Conservation (phyloP, 2,888 invertebrate genomes). For the Rhingia campestris region DNA sequence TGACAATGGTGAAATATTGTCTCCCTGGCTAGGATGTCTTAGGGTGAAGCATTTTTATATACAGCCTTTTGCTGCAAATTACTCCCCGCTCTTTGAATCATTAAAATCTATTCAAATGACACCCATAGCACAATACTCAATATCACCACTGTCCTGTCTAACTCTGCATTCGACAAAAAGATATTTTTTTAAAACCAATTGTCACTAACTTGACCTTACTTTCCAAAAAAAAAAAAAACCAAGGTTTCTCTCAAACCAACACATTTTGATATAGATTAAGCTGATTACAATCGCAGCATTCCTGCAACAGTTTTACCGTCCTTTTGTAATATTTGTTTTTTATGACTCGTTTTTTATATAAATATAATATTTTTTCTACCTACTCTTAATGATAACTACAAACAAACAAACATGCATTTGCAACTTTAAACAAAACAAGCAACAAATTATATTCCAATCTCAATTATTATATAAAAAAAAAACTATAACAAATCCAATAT, state of each 20-base stretch:
- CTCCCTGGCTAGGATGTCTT: too few relatives aligned
- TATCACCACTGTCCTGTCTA: too few relatives aligned
- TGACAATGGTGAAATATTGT: too few relatives aligned
- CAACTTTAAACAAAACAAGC: slow-evolving; percentile 17
- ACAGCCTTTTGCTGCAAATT: too few relatives aligned
- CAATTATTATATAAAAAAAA: slow-evolving; percentile 8
- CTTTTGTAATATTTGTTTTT: slow-evolving; percentile 73
- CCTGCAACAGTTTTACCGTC: slow-evolving; percentile 72
- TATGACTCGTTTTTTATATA: slow-evolving; percentile 32
- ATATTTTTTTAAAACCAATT: slow-evolving; percentile 44
- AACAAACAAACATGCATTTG: slow-evolving; percentile 25
- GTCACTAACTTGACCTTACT: slow-evolving; percentile 40
- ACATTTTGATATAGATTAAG: slow-evolving; percentile 33
- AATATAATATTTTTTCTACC: slow-evolving; percentile 24
- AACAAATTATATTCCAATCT: slow-evolving; percentile 25
- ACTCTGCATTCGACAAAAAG: too few relatives aligned
- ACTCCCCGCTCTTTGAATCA: too few relatives aligned
- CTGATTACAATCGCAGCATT: slow-evolving; percentile 45
- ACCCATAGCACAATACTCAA: too few relatives aligned
- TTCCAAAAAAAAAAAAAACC: slow-evolving; percentile 5
- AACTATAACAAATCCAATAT: slow-evolving; percentile 50
- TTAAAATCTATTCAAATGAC: too few relatives aligned
- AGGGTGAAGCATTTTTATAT: too few relatives aligned
- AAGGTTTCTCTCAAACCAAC: slow-evolving; percentile 14
- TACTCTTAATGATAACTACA: slow-evolving; percentile 7